Evolutionary conservation across 2,797 vertebrate genomes (phyloP), one percentile per base, ranked within the genome.

Genomic region (Anisognathus igniventris): DNA sequence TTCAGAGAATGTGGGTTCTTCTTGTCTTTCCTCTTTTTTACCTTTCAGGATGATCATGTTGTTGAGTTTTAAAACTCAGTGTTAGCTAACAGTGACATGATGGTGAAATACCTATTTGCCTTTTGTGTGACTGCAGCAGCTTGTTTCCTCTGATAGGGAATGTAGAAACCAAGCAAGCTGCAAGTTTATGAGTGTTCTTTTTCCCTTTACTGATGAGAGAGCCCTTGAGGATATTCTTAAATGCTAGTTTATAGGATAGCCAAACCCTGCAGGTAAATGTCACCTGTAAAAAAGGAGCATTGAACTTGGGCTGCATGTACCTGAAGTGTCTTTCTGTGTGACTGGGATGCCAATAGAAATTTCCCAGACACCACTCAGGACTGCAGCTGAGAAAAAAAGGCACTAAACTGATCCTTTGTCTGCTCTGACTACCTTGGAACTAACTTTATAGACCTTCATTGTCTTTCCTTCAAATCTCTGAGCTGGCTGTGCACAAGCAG

Each of bases 401-500:
- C 67, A 87, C 23, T 91, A 86, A 93, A 92, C 39, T 22, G 66
- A 70, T 90, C 62, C 65, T 96, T 88, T 93, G 44, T 90, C 79
- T 96, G 44, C 71, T 65, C 24, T 47, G 72, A 42, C 61, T 86
- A 35, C 48, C 56, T 93, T 89, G 68, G 78, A 93, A 82, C 66
- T 54, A 48, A 53, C 51, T 88, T 68, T n/a, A 64, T 25, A 51
- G 31, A 37, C n/a, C 4, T 67, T 68, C 11, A 24, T 47, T 79
- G 74, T 90, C 31, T 68, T 86, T 75, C 28, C 33, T 25, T 79
- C 9, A 2, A 28, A 73, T 35, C 33, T 14, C 39, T 48, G 10
- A 62, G 33, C 54, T 35, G 53, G 57, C 71, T 85, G 71, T 62
- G 56, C 74, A 17, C 30, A 33, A 53, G 42, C 42, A 80, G 35